Evolutionary conservation across 2,797 vertebrate genomes (phyloP).

Genomic region (Bucorvus abyssinicus): DNA sequence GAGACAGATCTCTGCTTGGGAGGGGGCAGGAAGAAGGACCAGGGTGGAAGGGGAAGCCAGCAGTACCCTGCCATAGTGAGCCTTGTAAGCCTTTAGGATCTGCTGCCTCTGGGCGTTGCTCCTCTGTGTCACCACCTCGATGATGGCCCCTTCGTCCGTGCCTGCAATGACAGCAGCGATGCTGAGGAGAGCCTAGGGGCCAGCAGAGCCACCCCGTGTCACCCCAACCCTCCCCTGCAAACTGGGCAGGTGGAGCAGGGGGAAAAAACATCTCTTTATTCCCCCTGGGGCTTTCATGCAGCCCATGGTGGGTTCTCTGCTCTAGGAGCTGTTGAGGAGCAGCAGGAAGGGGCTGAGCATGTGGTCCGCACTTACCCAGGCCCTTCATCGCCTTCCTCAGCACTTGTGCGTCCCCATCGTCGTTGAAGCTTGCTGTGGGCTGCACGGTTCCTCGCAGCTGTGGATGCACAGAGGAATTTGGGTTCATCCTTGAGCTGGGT

Average conservation of each 20-base stretch:
- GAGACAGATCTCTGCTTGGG: accelerated
- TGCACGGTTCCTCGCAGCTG: conserved; percentile 87
- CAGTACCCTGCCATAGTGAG: conserved; percentile 89
- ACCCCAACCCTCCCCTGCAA: accelerated
- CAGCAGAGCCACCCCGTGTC: not conserved
- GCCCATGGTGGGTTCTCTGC: not conserved
- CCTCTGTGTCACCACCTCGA: conserved; percentile 87
- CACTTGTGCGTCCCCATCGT: conserved; percentile 87
- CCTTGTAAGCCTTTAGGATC: conserved; percentile 92
- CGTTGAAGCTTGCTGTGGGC: conserved; percentile 77
- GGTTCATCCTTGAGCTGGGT: not conserved
- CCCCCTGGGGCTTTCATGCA: not conserved
- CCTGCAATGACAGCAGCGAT: conserved; percentile 74
- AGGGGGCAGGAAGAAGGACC: not conserved
- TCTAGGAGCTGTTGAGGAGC: not conserved
- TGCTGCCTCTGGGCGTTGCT: conserved; percentile 92
- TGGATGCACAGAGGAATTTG: not conserved
- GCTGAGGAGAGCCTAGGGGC: not conserved
- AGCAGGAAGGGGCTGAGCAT: not conserved
- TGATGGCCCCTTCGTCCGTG: conserved; percentile 91
- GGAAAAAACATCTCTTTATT: not conserved
- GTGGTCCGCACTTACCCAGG: conserved; percentile 78
- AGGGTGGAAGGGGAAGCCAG: not conserved
- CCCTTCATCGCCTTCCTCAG: conserved; percentile 98
- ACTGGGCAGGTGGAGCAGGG: not conserved